Percentiles rank a stretch among this genome's conserved stretches.
phyloP scores from a whole-genome alignment of 1,140 invertebrate genomes.

The Caenorhabditis latens region DNA sequence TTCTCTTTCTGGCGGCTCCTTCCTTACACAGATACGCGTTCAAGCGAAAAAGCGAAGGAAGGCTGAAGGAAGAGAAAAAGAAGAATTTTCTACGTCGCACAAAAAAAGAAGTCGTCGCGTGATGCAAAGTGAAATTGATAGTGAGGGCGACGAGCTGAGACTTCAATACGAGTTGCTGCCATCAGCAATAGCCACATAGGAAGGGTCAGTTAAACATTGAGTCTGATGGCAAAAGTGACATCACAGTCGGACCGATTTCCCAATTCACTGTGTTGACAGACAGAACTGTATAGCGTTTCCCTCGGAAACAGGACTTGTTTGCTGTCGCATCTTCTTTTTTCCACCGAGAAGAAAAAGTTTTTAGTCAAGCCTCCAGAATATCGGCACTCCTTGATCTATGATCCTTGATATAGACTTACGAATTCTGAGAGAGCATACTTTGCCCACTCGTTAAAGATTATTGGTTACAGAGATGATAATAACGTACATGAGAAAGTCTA shows the following conservation, averaged over 20 bases:
- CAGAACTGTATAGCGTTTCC: conserved; percentile 20
- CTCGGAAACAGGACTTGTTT: conserved; percentile 36
- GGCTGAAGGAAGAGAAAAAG: not conserved
- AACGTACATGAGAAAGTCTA: too few species aligned
- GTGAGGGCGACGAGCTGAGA: not conserved
- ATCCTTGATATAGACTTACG: not conserved
- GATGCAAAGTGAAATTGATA: conserved; percentile 47
- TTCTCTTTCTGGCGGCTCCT: not conserved
- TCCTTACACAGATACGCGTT: conserved; percentile 2
- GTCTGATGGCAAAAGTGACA: not conserved
- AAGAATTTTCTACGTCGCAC: not conserved
- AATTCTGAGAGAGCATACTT: not conserved
- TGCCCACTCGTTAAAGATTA: not conserved
- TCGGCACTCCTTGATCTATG: not conserved
- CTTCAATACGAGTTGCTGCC: not conserved
- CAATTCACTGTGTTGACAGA: conserved; percentile 19
- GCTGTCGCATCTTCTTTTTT: not conserved
- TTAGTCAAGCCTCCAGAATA: conserved; percentile 1
- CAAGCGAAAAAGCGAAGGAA: conserved; percentile 25
- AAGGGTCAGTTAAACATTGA: not conserved
- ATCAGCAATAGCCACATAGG: not conserved
- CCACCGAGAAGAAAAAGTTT: conserved; percentile 1
- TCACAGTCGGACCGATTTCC: conserved; percentile 8
- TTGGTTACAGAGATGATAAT: not conserved
- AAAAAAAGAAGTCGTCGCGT: conserved; percentile 32